Base-by-base conservation (phyloP, 2,797 vertebrate species). In the Tamandua tetradactyla region DNA sequence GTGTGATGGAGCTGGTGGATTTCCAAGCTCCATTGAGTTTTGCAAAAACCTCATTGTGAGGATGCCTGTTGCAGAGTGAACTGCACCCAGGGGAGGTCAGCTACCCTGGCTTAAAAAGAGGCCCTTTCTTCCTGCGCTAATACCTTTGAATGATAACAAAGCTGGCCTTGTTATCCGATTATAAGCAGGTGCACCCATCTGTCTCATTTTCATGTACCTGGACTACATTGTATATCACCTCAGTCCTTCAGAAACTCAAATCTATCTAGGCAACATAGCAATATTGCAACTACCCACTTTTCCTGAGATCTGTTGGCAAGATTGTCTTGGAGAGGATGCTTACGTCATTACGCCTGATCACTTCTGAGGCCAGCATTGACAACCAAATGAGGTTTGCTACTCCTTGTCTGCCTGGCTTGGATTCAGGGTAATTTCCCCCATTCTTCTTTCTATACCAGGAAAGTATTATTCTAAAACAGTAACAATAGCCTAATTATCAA, bases 21-120 rank as follows among this genome's bases (percentile, higher is more conserved):
- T 95, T 96, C 79, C 88, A 96, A 47, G 42, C 47, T 95, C 32
- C 30, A 18, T 3, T 95, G 59, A 96, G 68, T 71, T 94, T 83
- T 49, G 47, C 37, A 90, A 80, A 94, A 87, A 25, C 61, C 72
- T 93, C 78, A 20, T 64, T 85, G 40, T 84, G n/a, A 32, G 8
- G 40, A 82, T 35, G 35, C 62, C 47, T 85, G 4, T 82, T 90
- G 81, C 55, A 94, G 62, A 78, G 61, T 14, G 2, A 64, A 7
- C 47, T 94, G 35, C 25, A 86, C 79, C 44, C 27, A 32, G 85
- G 32, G 85, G 40, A 84, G 89, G 62, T 68, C 61, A 10, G 52
- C 88, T 90, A 23, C 35, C 32, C 42, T 92, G 75, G 44, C 59
- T 68, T 61, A 20, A 83, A 42, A 83, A 42, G 68, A n/a, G 27